Conservation (phyloP, 2,888 invertebrate species). For the Callinectes sapidus region DNA sequence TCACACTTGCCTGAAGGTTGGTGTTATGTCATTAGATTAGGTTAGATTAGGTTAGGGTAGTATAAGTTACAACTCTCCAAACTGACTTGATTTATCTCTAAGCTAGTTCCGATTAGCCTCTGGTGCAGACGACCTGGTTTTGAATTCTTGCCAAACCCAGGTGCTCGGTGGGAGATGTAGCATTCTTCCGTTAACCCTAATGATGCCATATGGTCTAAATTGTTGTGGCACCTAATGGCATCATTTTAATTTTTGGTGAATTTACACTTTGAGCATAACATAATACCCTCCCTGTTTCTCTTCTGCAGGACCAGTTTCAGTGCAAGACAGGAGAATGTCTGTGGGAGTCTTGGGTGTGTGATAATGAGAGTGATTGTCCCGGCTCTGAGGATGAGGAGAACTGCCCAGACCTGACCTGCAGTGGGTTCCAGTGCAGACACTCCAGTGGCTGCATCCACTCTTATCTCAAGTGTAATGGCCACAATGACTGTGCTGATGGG, state of each 20-base stretch:
- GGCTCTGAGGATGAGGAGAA: constrained; percentile 81
- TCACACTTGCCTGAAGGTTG: constrained; percentile 53
- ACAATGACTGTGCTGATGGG: constrained; percentile 79
- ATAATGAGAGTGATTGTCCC: constrained; percentile 80
- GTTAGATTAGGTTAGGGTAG: background rate
- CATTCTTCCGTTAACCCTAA: no score
- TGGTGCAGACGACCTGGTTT: no score
- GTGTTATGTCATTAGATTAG: background rate
- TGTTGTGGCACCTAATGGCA: no score
- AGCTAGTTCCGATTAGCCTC: no score
- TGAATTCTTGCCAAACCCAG: no score
- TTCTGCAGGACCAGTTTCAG: constrained; percentile 69
- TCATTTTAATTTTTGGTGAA: no score
- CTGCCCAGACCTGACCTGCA: constrained; percentile 75
- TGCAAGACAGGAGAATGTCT: constrained; percentile 80
- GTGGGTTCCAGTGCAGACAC: constrained; percentile 80
- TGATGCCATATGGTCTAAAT: no score
- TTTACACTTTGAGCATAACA: no score
- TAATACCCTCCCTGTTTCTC: background rate
- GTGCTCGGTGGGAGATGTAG: no score
- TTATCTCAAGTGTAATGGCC: constrained; percentile 78
- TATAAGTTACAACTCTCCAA: no score
- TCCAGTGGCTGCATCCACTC: constrained; percentile 81
- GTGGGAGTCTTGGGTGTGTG: constrained; percentile 81
- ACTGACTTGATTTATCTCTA: no score